These are phyloP conservation scores for Oreonectes daqikongensis DNA, from an alignment of 2,797 vertebrate genomes.

Conservation along the genomic window DNA sequence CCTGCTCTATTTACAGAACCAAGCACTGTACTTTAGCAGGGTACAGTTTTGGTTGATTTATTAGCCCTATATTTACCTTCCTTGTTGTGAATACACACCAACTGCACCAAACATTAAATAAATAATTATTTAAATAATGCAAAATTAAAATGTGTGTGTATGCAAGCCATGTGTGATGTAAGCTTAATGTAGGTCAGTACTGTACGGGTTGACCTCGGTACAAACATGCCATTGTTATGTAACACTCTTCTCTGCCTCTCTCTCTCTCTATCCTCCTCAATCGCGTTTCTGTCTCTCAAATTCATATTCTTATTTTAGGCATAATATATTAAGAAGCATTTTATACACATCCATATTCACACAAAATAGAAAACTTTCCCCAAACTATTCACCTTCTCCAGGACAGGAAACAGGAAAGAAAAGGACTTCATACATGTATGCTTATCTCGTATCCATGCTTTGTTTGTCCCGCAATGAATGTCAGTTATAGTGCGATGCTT, in stretches of 20 bases:
- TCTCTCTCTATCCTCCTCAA: background rate
- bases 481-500: background rate
- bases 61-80: too few species aligned
- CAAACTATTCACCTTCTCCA: background rate
- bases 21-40: background rate
- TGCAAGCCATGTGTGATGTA: background rate
- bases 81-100: background rate
- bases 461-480: background rate
- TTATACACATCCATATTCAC: background rate
- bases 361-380: background rate
- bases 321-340: background rate
- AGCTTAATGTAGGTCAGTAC: constrained; percentile 21
- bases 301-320: background rate
- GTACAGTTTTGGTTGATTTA: background rate
- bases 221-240: constrained; percentile 38
- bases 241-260: constrained; percentile 3
- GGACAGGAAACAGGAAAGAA: background rate
- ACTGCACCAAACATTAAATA: background rate
- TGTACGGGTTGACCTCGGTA: constrained; percentile 31
- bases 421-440: background rate
- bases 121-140: background rate
- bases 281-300: background rate
- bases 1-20: background rate
- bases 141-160: background rate
- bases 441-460: background rate